Percentiles rank a stretch among this genome's conserved stretches.
phyloP scores from a whole-genome alignment of 2,888 invertebrate genomes.

The Thymelicus acteon region DNA sequence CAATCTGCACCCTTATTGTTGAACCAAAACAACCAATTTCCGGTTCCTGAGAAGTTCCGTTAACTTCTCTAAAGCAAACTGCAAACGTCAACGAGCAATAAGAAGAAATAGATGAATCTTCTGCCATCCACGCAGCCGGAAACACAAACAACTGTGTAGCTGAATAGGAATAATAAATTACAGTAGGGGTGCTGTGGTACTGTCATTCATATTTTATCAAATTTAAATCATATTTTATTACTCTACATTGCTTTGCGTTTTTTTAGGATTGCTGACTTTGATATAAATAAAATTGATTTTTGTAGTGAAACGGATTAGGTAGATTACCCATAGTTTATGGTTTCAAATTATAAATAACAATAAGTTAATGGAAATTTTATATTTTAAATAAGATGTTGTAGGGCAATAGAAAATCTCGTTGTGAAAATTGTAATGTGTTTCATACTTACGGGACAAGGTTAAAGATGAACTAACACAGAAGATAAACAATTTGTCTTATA shows the following conservation, averaged over 20 bases:
- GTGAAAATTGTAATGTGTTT: too few relatives aligned
- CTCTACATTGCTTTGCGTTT: background rate
- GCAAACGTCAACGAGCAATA: constrained; percentile 7
- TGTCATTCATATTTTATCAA: background rate
- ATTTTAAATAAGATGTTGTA: too few relatives aligned
- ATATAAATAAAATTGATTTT: too few relatives aligned
- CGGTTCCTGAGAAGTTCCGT: constrained; percentile 9
- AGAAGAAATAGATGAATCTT: constrained; percentile 12
- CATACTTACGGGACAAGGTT: background rate
- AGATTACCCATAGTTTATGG: too few relatives aligned
- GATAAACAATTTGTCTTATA: background rate
- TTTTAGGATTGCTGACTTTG: background rate
- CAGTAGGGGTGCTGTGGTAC: background rate
- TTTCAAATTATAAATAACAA: too few relatives aligned
- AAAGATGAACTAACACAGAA: background rate
- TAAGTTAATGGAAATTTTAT: too few relatives aligned
- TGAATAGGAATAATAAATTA: constrained; percentile 5
- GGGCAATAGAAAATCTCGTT: too few relatives aligned
- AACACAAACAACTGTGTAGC: constrained; percentile 9
- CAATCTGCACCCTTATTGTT: constrained; percentile 7
- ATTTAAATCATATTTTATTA: background rate
- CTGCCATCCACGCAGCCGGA: constrained; percentile 3
- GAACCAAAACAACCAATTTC: constrained; percentile 15
- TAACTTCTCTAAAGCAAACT: constrained; percentile 14
- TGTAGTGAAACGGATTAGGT: too few relatives aligned